These are phyloP conservation scores for Globia sparganii DNA, from an alignment of 2,888 invertebrate species.

Conservation along the genomic window DNA sequence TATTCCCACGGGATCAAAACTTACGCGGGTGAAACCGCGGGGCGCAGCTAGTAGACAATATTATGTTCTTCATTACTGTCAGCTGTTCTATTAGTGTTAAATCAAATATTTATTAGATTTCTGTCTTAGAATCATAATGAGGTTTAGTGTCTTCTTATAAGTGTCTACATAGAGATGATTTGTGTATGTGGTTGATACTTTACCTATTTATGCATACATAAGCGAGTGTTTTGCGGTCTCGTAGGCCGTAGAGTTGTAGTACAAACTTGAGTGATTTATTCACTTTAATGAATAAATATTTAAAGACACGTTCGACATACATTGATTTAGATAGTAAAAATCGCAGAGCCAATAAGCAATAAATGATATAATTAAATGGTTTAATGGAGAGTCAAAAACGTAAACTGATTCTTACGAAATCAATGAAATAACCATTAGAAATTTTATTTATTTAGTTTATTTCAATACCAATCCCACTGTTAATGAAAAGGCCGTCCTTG, in stretches of 20 bases:
- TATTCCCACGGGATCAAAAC: too few species aligned
- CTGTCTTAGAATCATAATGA: constrained; percentile 28
- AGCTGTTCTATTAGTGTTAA: constrained; percentile 2
- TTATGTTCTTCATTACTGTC: constrained; percentile 13
- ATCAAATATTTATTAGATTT: constrained; percentile 34
- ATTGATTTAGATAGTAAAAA: background rate
- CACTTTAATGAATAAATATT: constrained; percentile 6
- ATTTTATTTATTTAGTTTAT: constrained; percentile 19
- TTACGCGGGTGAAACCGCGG: too few species aligned
- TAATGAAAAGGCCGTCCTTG: constrained; percentile 37
- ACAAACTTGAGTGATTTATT: background rate
- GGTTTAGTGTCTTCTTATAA: constrained; percentile 21
- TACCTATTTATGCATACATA: constrained; percentile 17
- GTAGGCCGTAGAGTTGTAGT: background rate
- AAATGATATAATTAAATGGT: background rate
- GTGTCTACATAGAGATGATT: background rate
- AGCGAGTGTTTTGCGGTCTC: background rate
- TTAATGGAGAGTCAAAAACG: background rate
- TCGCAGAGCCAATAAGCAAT: background rate
- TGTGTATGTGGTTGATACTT: constrained; percentile 6
- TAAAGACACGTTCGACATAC: background rate
- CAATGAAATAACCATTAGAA: background rate
- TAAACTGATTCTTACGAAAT: background rate
- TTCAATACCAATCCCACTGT: constrained; percentile 10
- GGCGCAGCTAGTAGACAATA: too few species aligned